Percentiles rank a stretch among this genome's conserved stretches.
These are phyloP conservation scores for Lamellibrachia satsuma DNA, from an alignment of 2,888 invertebrate genomes.

Conservation along the genomic window DNA sequence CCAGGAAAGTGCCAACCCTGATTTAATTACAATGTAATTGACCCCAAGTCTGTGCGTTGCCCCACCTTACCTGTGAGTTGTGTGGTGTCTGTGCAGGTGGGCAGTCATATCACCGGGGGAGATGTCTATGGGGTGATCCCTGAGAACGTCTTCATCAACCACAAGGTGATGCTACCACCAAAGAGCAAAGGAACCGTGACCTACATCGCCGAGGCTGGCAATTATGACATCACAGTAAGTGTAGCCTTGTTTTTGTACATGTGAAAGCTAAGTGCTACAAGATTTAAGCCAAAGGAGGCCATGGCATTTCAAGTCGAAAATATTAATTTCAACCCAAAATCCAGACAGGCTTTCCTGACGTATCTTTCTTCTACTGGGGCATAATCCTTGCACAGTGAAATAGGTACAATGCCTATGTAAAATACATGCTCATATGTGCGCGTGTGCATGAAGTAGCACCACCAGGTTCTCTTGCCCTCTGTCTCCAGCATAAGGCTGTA, in stretches of 20 bases:
- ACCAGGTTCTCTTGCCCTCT: neutral
- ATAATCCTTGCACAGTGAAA: too few species aligned
- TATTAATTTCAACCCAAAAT: too few species aligned
- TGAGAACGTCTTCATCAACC: conserved; percentile 97
- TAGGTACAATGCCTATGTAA: neutral
- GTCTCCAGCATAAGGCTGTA: neutral
- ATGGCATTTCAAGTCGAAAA: too few species aligned
- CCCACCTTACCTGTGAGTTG: neutral
- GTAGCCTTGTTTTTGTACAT: neutral
- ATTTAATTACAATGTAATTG: too few species aligned
- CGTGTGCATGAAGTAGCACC: neutral
- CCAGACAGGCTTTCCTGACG: too few species aligned
- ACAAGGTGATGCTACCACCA: conserved; percentile 94
- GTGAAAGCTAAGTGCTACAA: too few species aligned
- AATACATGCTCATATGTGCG: neutral
- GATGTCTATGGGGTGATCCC: conserved; percentile 95
- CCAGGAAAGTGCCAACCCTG: too few species aligned
- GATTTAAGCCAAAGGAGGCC: too few species aligned
- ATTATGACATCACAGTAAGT: conserved; percentile 87
- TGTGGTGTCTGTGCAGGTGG: conserved; percentile 72
- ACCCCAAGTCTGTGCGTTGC: too few species aligned
- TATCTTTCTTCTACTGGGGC: too few species aligned
- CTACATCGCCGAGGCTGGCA: conserved; percentile 91
- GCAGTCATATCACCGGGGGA: conserved; percentile 98
- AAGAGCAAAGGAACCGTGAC: conserved; percentile 95